Base-by-base conservation (phyloP, 2,888 invertebrate species). In the Dexiosoma caninum region DNA sequence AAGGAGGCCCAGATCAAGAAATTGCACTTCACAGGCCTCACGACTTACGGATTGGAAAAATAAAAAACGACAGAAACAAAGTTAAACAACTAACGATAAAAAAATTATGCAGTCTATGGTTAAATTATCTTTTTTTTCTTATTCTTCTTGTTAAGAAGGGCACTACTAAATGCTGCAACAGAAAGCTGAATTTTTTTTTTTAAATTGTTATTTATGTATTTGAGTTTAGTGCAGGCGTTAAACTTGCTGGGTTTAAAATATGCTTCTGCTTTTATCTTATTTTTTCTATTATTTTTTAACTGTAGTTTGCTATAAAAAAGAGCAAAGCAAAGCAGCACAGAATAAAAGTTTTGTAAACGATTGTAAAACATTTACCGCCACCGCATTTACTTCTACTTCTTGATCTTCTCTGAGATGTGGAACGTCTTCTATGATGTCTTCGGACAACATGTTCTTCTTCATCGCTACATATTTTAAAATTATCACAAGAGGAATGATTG, bases 401-500 rank as follows among this genome's bases (percentile, higher is more conserved):
- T 64, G 82, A 81, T 71, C 79, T 71, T 70, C 82, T 60, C 23
- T 81, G 77, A 42, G 81, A 77, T 35, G 77, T 81, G 16, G 74
- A 77, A 81, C 77, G 77, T 81, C 77, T 77, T 67, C 77, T 77
- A 74, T 30, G 81, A 70, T 77, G 81, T 32, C 72, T 74, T 72
- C 53, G 62, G 46, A 75, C 69, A 32, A 74, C 60, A 9, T 49
- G 59, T 27, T 77, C 82, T 51, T 82, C 83, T 32, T 83, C 83
- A 55, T 76, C 83, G 69, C 82, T 78, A 79, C 74, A 82, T 51
- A 83, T 83, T 83, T 83, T 84, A 40, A 87, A 83, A 75, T 87
- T 87, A 86, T 88, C 87, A 87, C 86, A 88, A 83, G 85, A 87
- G 85, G 85, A 87, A 85, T 87, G 87, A 83, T 84, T 86, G 74